Evolutionary conservation across 2,797 vertebrate species (phyloP).

Genomic region (Alectoris magna): DNA sequence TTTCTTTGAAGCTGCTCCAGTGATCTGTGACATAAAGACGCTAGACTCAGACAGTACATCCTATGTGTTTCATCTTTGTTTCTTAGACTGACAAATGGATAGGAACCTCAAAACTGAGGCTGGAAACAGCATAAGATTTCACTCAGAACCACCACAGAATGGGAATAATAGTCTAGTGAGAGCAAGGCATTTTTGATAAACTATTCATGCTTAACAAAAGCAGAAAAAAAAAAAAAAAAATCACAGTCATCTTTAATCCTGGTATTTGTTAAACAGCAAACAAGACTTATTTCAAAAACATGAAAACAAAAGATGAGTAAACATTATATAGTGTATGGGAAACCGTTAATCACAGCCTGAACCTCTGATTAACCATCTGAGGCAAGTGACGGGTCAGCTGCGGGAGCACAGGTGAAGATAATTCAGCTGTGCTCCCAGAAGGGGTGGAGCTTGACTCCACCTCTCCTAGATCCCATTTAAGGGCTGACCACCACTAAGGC

Average conservation of each 20-base stretch:
- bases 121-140: not conserved
- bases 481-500: no score
- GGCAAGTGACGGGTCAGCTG: no score
- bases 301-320: not conserved
- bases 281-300: not conserved
- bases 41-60: not conserved
- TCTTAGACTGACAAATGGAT: not conserved
- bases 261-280: not conserved
- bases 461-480: no score
- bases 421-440: no score
- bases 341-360: no score
- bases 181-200: not conserved
- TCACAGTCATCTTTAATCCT: not conserved
- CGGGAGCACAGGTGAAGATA: no score
- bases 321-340: not conserved
- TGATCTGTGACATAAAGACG: not conserved
- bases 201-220: not conserved
- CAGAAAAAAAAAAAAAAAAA: not conserved
- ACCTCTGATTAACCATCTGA: no score
- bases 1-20: not conserved
- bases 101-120: not conserved
- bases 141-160: not conserved
- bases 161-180: not conserved
- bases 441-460: no score
- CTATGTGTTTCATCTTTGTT: slow-evolving; percentile 18